A percentile compares a stretch with the other conserved stretches of the same genome.
phyloP scores from a whole-genome alignment of 2,888 invertebrate genomes.

The Artemia sp. region DNA sequence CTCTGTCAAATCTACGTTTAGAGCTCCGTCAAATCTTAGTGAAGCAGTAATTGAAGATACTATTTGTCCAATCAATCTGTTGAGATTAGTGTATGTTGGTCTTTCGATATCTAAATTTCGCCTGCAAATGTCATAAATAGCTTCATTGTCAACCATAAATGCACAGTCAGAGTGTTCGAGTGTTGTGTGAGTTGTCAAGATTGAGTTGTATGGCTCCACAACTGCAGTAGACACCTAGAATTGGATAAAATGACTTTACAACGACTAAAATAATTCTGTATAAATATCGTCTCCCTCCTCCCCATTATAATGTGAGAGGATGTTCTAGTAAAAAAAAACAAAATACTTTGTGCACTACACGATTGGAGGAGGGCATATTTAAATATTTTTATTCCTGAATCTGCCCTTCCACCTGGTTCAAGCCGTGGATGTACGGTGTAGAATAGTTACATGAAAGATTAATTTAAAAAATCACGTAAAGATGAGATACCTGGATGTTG shows the following conservation, averaged over 20 bases:
- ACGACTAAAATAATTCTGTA: no score
- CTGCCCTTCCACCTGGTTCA: no score
- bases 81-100: constrained; percentile 71
- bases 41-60: constrained; percentile 39
- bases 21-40: constrained; percentile 36
- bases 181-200: constrained; percentile 79
- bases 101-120: constrained; percentile 86
- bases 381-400: no score
- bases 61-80: constrained; percentile 32
- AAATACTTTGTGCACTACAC: no score
- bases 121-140: constrained; percentile 51
- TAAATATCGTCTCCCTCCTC: no score
- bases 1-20: constrained; percentile 36
- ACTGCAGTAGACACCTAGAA: constrained; percentile 71
- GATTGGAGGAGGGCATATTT: no score
- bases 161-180: constrained; percentile 39
- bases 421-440: no score
- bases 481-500: no score
- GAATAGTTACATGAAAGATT: no score
- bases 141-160: constrained; percentile 36
- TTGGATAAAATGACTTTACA: constrained; percentile 33
- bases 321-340: no score
- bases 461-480: no score
- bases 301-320: no score
- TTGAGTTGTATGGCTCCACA: constrained; percentile 89